These are phyloP conservation scores for Lymantria dispar DNA, from an alignment of 2,888 invertebrate genomes.

Conservation along the genomic window DNA sequence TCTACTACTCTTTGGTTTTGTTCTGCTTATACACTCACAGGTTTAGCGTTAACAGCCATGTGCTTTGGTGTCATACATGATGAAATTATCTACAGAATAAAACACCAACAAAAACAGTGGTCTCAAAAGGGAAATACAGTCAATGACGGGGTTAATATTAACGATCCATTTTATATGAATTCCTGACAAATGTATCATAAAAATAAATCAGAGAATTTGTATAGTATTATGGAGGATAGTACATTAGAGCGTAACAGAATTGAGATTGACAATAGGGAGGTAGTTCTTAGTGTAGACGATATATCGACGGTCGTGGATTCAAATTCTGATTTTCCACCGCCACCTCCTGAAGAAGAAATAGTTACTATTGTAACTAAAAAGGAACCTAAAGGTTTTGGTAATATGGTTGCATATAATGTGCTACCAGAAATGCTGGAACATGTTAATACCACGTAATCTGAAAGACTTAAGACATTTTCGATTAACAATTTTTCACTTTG, in stretches of 20 bases:
- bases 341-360: constrained; percentile 74
- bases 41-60: constrained; percentile 94
- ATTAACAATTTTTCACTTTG: constrained; percentile 24
- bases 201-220: constrained; percentile 80
- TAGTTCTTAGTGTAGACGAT: constrained; percentile 77
- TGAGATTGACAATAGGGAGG: constrained; percentile 76
- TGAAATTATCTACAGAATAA: constrained; percentile 92
- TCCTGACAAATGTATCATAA: constrained; percentile 88
- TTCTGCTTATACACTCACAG: constrained; percentile 92
- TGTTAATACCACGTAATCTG: constrained; percentile 61
- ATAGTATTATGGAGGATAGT: constrained; percentile 80
- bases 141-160: constrained; percentile 84
- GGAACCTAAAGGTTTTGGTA: constrained; percentile 73
- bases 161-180: constrained; percentile 86
- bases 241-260: constrained; percentile 70
- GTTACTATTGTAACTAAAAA: constrained; percentile 78
- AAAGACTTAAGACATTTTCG: constrained; percentile 34
- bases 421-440: constrained; percentile 78
- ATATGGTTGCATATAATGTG: constrained; percentile 79
- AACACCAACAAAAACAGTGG: constrained; percentile 85
- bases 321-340: constrained; percentile 64
- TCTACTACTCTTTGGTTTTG: constrained; percentile 93
- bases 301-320: constrained; percentile 61
- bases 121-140: constrained; percentile 85
- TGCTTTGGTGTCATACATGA: constrained; percentile 95